Base-by-base conservation (phyloP, 37 sponge, comb jelly and placozoan species). In the Bolinopsis microptera region DNA sequence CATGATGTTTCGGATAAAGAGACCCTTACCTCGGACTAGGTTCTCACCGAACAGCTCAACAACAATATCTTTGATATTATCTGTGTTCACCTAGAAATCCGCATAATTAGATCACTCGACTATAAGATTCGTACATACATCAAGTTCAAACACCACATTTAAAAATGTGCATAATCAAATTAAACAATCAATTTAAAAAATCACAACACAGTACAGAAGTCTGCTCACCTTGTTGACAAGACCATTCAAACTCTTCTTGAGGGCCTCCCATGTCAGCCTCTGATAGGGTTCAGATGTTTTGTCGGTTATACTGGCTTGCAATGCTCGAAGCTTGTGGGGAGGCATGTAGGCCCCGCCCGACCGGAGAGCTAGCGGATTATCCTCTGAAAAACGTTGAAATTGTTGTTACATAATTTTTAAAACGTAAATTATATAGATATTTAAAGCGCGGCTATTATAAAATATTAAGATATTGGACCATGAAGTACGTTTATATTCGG, bases 161-260 rank as follows among this genome's bases (percentile, higher is more conserved):
- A 31, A 24, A 13, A 24, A 83, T 26, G 38, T 9, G 9, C 39
- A 83, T 21, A 32, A 22, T 9, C 9, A 32, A 24, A 35, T 3
- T 18, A 18, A 9, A 92, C 31, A 93, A 90, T 77, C 40, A 18
- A 23, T 8, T 37, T 13, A 25, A 88, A 1, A 33, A 39, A 88
- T 38, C 18, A 16, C 68, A 37, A 88, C 21, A 16, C 23, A n/a
- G 38, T 36, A 8, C 35, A 83, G 90, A 8, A 83, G 16, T 37
- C 61, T 18, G 61, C 13, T 48, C 61, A 98, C 97, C 94, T 99
- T 99, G 96, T 99, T 99, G 67, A 99, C 95, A 0, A 99, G 94
- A 38, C 99, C 99, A 76, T 99, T 97, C 69, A 99, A 96, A 67
- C 97, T 96, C 92, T 97, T 97, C 94, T 99, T 99, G 67, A 97